Conservation (phyloP, 2,113 vertebrate genomes). For the Pangasianodon hypophthalmus region DNA sequence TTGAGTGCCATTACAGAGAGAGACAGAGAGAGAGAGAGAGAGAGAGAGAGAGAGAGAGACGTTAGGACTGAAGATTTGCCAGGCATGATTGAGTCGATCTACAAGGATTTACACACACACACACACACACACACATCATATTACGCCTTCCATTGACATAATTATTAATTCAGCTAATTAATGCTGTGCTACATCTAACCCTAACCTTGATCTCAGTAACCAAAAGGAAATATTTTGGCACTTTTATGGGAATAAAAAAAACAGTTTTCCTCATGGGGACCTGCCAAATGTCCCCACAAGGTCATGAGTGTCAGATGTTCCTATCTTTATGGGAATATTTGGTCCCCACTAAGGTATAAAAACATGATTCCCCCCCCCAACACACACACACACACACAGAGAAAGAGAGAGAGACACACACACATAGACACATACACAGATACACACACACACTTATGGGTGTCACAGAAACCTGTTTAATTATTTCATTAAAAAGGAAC, state of each 20-base stretch:
- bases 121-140: not conserved
- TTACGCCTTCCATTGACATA: not conserved
- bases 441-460: not conserved
- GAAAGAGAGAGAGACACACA: too few relatives aligned
- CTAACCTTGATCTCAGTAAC: not conserved
- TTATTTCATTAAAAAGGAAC: not conserved
- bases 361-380: too few relatives aligned
- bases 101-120: not conserved
- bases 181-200: not conserved
- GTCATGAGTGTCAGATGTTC: not conserved
- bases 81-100: not conserved
- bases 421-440: not conserved
- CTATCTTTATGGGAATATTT: not conserved
- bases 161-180: not conserved
- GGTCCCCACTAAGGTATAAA: not conserved
- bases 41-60: not conserved
- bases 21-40: not conserved
- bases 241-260: not conserved
- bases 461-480: not conserved
- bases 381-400: not conserved
- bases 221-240: not conserved
- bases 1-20: slow-evolving; percentile 18
- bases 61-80: not conserved
- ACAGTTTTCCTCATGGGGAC: not conserved
- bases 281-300: not conserved